Conservation (phyloP, 2,113 vertebrate genomes). For the Panthera tigris region DNA sequence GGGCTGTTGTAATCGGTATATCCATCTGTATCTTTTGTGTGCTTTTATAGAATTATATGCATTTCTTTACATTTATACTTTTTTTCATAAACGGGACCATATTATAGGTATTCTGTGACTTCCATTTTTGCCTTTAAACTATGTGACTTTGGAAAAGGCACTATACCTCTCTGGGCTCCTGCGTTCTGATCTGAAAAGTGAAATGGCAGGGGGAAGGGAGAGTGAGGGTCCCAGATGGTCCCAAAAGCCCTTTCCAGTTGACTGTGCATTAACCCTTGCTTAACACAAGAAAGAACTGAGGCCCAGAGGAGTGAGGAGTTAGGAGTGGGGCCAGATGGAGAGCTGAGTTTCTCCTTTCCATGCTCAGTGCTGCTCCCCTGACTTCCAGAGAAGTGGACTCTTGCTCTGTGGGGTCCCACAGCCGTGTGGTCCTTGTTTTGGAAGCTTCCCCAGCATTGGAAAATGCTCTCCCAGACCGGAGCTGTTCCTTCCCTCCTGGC, state of each 20-base stretch:
- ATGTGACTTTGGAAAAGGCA: conserved; percentile 19
- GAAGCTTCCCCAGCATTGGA: not conserved
- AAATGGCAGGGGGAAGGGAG: not conserved
- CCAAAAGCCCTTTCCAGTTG: not conserved
- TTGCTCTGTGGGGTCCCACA: not conserved
- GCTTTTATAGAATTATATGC: not conserved
- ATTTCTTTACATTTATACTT: not conserved
- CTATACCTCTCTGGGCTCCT: not conserved
- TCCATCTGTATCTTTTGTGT: not conserved
- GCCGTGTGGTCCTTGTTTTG: not conserved
- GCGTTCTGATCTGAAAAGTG: not conserved
- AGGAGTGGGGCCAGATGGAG: not conserved
- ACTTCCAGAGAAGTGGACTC: not conserved
- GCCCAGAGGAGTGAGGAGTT: not conserved
- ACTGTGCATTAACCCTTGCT: not conserved
- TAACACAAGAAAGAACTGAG: not conserved
- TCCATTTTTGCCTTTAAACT: conserved; percentile 19
- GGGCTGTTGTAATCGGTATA: not conserved
- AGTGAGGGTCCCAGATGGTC: not conserved
- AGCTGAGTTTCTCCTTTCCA: not conserved
- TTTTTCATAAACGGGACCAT: not conserved
- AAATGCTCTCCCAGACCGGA: not conserved
- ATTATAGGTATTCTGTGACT: not conserved
- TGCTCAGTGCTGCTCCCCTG: not conserved
- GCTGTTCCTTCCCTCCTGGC: not conserved